These are phyloP conservation scores for Mechanitis mazaeus DNA, from an alignment of 2,888 invertebrate genomes.

Conservation along the genomic window DNA sequence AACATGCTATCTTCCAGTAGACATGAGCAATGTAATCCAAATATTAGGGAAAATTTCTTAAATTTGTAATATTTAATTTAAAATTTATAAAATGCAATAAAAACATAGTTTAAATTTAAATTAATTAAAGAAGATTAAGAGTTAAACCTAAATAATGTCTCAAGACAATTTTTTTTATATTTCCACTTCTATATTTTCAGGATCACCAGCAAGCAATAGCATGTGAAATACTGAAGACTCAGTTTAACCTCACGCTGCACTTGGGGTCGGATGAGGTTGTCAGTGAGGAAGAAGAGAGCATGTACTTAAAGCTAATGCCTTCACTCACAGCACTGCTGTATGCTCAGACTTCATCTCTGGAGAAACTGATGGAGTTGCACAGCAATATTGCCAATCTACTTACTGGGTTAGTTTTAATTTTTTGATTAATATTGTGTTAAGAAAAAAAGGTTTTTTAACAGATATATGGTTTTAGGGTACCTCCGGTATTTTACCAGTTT, in stretches of 20 bases:
- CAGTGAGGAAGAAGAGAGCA: constrained; percentile 82
- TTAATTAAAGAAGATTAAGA: no score
- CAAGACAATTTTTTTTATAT: background rate
- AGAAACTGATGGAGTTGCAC: constrained; percentile 81
- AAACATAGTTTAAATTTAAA: no score
- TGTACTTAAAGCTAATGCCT: constrained; percentile 82
- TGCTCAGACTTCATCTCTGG: constrained; percentile 72
- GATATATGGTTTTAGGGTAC: constrained; percentile 75
- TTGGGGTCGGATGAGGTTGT: constrained; percentile 58
- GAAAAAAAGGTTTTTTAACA: background rate
- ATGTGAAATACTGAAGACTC: constrained; percentile 85
- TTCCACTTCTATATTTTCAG: constrained; percentile 39
- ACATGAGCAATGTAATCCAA: no score
- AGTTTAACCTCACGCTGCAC: constrained; percentile 84
- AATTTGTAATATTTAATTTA: no score
- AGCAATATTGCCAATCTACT: constrained; percentile 90
- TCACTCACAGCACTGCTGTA: constrained; percentile 83
- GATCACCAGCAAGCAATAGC: constrained; percentile 79
- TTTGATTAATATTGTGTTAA: background rate
- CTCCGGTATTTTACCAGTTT: constrained; percentile 82
- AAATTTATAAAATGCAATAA: no score
- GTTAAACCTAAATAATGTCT: background rate
- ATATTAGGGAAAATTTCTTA: no score
- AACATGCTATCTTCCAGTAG: no score
- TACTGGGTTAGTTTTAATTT: constrained; percentile 66